Conservation (phyloP, 2,888 invertebrate genomes). For the Rhagonycha lutea region DNA sequence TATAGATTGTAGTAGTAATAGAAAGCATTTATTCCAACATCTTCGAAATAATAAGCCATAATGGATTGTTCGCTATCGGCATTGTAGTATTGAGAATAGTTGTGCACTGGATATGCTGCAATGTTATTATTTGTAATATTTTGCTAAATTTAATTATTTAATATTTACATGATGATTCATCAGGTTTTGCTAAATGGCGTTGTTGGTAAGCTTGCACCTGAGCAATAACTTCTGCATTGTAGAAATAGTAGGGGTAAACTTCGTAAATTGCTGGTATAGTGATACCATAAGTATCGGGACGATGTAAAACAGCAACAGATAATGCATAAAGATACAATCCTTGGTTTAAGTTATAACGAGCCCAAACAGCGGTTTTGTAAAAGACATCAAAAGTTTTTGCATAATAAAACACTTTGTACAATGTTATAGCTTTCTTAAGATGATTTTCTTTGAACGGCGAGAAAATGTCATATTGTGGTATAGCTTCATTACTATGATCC, state of each 20-base stretch:
- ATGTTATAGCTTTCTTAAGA: slow-evolving; percentile 63
- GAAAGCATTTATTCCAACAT: slow-evolving; percentile 68
- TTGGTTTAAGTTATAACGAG: slow-evolving; percentile 70
- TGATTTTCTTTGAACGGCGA: slow-evolving; percentile 65
- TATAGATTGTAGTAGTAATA: slow-evolving; percentile 66
- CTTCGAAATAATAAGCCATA: slow-evolving; percentile 73
- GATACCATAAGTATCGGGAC: slow-evolving; percentile 66
- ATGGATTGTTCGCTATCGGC: slow-evolving; percentile 60
- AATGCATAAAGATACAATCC: slow-evolving; percentile 69
- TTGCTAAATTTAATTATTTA: not conserved
- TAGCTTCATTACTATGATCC: slow-evolving; percentile 60
- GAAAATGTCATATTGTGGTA: slow-evolving; percentile 66
- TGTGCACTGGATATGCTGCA: not conserved
- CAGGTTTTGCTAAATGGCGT: slow-evolving; percentile 44
- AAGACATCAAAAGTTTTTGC: slow-evolving; percentile 75
- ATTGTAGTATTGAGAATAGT: slow-evolving; percentile 46
- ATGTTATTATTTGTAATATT: not conserved
- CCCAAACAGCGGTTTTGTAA: slow-evolving; percentile 69
- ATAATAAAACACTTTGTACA: slow-evolving; percentile 70
- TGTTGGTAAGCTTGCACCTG: slow-evolving; percentile 67
- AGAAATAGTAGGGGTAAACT: slow-evolving; percentile 72
- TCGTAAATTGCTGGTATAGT: slow-evolving; percentile 74
- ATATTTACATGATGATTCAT: not conserved
- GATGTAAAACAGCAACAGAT: slow-evolving; percentile 66
- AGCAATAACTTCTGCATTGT: slow-evolving; percentile 69